A percentile compares a stretch with the other conserved stretches of the same genome.
These are phyloP conservation scores for Ibycter americanus DNA, from an alignment of 2,797 vertebrate genomes.

Conservation along the genomic window DNA sequence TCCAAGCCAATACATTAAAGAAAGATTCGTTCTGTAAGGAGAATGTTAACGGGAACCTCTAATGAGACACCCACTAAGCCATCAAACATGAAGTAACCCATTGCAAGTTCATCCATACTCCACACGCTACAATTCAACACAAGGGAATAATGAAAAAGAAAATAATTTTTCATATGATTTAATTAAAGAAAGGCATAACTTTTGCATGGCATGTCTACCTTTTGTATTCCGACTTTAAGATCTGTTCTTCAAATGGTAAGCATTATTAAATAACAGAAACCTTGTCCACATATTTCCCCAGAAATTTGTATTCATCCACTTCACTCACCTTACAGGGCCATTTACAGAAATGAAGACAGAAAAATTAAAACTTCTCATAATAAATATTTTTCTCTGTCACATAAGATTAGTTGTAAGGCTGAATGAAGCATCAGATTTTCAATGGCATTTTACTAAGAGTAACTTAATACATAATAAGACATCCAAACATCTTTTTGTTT, in stretches of 20 bases:
- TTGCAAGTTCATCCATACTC: neutral
- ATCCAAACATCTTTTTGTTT: neutral
- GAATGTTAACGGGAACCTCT: neutral
- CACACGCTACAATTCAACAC: neutral
- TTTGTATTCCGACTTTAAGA: neutral
- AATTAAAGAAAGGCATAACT: neutral
- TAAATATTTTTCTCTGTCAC: neutral
- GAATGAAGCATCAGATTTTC: neutral
- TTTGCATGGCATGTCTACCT: neutral
- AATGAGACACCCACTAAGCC: neutral
- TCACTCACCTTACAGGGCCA: neutral
- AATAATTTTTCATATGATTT: neutral
- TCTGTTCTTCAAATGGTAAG: neutral
- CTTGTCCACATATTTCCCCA: neutral
- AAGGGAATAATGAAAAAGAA: neutral
- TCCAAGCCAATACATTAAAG: neutral
- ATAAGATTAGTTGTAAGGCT: neutral
- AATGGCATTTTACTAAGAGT: neutral
- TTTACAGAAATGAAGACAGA: neutral
- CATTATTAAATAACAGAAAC: neutral
- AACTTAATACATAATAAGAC: neutral
- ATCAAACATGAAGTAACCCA: neutral
- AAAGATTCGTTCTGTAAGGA: neutral
- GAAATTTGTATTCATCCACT: neutral
- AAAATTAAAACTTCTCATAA: neutral